These are phyloP conservation scores for Dendrophyllia cribrosa DNA, from an alignment of 64 coral and sea anemone species.

Conservation along the genomic window DNA sequence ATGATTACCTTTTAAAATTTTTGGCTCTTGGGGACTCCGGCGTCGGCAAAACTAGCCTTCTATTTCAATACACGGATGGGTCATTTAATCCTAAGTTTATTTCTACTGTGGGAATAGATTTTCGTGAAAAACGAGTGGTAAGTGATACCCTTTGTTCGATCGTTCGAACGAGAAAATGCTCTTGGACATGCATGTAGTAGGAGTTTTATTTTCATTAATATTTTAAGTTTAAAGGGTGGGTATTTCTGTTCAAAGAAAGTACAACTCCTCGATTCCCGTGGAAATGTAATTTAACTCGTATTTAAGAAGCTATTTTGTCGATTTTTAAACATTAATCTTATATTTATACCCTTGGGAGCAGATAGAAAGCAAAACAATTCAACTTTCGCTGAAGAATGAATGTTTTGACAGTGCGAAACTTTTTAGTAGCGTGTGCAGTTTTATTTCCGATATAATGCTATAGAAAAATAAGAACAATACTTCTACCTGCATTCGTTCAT, in stretches of 20 bases:
- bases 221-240: conserved; percentile 21
- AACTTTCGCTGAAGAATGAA: neutral
- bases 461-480: no score
- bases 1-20: conserved; percentile 96
- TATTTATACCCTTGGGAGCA: neutral
- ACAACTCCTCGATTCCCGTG: neutral
- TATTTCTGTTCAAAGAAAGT: conserved; percentile 14
- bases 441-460: no score
- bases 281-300: conserved; percentile 4
- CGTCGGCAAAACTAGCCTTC: conserved; percentile 96
- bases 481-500: no score
- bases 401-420: no score
- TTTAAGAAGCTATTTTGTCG: conserved; percentile 4
- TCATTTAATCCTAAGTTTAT: conserved; percentile 97
- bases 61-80: conserved; percentile 95
- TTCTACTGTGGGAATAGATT: conserved; percentile 97
- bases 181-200: neutral
- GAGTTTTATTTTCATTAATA: conserved; percentile 36
- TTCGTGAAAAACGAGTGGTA: conserved; percentile 98
- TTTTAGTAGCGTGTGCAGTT: no score
- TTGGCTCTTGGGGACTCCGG: conserved; percentile 96
- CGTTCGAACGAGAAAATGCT: neutral
- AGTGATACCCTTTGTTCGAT: conserved; percentile 42
- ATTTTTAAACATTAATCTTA: neutral
- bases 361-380: neutral